These are phyloP conservation scores for Edolisoma coerulescens DNA, from an alignment of 2,113 vertebrate species.

Conservation along the genomic window DNA sequence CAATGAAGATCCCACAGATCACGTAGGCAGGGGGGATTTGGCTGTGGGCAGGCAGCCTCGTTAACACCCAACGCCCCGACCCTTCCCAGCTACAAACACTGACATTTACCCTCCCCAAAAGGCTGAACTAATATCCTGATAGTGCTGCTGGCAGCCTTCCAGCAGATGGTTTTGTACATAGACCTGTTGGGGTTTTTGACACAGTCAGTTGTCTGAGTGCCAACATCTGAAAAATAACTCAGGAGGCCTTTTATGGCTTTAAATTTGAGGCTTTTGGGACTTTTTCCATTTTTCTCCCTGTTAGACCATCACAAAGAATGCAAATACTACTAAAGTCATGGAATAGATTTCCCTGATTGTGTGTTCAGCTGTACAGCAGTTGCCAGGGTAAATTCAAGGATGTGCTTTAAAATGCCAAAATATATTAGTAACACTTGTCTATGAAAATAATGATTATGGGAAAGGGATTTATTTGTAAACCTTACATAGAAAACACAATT, in stretches of 20 bases:
- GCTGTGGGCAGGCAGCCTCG: background rate
- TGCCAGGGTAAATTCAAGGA: slow-evolving; percentile 19
- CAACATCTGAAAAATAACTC: slow-evolving; percentile 5
- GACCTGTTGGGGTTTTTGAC: slow-evolving; percentile 40
- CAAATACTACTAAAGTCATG: background rate
- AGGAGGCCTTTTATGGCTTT: background rate
- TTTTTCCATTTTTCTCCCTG: background rate
- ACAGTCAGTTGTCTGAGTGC: slow-evolving; percentile 7
- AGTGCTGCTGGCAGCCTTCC: slow-evolving; percentile 26
- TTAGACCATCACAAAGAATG: background rate
- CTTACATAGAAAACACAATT: slow-evolving; percentile 19
- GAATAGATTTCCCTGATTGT: background rate
- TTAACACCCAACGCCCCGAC: background rate
- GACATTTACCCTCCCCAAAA: slow-evolving; percentile 26
- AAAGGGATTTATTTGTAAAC: slow-evolving; percentile 19
- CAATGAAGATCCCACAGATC: background rate
- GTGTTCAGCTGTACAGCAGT: background rate
- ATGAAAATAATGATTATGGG: slow-evolving; percentile 4
- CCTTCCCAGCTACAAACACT: background rate
- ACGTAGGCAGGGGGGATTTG: background rate
- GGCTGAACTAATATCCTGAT: background rate
- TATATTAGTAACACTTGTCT: background rate
- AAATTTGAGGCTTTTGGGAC: background rate
- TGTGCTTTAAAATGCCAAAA: slow-evolving; percentile 15
- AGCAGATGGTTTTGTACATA: slow-evolving; percentile 20